Evolutionary conservation across 2,113 vertebrate species (phyloP), one percentile per base, ranked within the genome.

Genomic region (Ibidorhyncha struthersii): DNA sequence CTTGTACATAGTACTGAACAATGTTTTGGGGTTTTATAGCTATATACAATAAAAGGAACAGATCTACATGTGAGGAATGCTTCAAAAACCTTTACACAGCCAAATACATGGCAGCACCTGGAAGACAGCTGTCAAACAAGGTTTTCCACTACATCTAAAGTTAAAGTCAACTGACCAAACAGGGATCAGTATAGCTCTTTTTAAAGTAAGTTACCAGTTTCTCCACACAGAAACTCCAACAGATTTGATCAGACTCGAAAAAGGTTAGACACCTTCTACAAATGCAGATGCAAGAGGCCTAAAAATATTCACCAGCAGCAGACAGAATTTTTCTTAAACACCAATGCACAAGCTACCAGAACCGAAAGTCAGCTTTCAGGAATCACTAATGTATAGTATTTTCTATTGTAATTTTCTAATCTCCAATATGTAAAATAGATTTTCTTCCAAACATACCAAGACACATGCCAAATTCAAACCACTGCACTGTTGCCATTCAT

Each of bases 391-490:
- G 61, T 27, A 40, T 4, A 45, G 5, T 29, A 15, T 67, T 77
- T 84, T 30, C 26, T 59, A 72, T 14, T 14, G 26, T 14, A 38
- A 43, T 72, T 73, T 94, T 61, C 32, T 82, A 30, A 62, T 59
- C 10, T 38, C 9, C 19, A 52, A 21, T 2, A 73, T 0, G 1
- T 13, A 82, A 77, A 38, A 62, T 0, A 41, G 8, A 47, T 61
- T 73, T 73, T 49, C 30, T 73, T 77, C 40, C 18, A 63, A 49
- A 66, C 8, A n/a, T 14, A 50, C 5, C 18, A 47, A 53, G 29
- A 70, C 2, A 59, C 3, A 40, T 1, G 3, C 7, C n/a, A 85
- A 79, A 88, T 55, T 55, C 38, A 82, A 43, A 78, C 36, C 6
- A 26, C 14, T 58, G 25, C 38, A 50, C 29, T 50, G 11, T 10